Evolutionary conservation across 2,888 invertebrate genomes (phyloP).

Genomic region (Ctena decussata): DNA sequence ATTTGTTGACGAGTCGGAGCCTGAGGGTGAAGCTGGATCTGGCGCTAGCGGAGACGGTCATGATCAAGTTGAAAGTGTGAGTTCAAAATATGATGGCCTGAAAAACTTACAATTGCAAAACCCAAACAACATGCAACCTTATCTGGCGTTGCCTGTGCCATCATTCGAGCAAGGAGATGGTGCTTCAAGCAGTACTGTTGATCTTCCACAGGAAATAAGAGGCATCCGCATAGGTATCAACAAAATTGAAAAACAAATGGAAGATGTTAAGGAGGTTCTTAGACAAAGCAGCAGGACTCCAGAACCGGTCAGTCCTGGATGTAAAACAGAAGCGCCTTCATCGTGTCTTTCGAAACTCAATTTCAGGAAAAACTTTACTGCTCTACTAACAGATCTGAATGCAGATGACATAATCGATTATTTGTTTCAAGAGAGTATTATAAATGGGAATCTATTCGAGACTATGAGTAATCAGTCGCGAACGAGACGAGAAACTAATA

Average conservation of each 20-base stretch:
- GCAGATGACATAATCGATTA: background rate
- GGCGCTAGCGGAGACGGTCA: background rate
- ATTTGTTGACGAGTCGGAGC: background rate
- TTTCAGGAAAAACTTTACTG: background rate
- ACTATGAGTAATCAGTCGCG: background rate
- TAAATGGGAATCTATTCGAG: background rate
- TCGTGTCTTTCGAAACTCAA: background rate
- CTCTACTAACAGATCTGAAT: background rate
- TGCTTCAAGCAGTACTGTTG: background rate
- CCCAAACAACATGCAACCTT: background rate
- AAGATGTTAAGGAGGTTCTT: too few species aligned
- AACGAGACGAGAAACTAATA: background rate
- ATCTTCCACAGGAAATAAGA: too few species aligned
- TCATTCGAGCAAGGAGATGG: background rate
- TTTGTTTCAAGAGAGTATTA: background rate
- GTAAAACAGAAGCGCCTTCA: too few species aligned
- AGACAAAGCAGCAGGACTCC: too few species aligned
- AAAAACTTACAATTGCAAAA: background rate
- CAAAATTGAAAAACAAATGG: too few species aligned
- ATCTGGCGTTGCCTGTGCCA: background rate
- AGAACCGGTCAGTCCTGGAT: too few species aligned
- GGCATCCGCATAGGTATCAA: too few species aligned
- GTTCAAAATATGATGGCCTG: background rate
- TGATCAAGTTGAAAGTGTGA: background rate
- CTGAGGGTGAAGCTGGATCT: background rate